Evolutionary conservation across 2,797 vertebrate species (phyloP).

Genomic region (Intellagama lesueurii): DNA sequence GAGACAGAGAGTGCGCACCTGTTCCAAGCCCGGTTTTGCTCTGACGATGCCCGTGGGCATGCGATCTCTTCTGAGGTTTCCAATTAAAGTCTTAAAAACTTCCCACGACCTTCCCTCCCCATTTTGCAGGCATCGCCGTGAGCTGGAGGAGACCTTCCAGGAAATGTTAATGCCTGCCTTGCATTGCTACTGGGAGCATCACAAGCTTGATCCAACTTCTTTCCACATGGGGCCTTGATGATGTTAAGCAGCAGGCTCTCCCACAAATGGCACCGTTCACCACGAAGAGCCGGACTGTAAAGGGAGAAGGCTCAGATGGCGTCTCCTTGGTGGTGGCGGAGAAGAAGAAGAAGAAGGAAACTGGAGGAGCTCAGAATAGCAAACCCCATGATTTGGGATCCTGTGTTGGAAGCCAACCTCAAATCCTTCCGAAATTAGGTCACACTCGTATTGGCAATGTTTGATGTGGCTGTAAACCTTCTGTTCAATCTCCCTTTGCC

Average conservation of each 20-base stretch:
- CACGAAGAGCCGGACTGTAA: not conserved
- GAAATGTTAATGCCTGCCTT: not conserved
- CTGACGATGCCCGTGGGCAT: not conserved
- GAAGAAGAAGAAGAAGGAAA: no score
- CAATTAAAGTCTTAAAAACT: not conserved
- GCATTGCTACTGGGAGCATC: not conserved
- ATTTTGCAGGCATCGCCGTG: not conserved
- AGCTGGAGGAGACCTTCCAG: not conserved
- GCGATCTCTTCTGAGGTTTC: not conserved
- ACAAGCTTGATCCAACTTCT: not conserved
- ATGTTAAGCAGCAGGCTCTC: not conserved
- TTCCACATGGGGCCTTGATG: not conserved
- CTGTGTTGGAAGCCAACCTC: no score
- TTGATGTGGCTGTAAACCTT: no score
- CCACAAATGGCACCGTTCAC: not conserved
- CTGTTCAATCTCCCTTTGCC: no score
- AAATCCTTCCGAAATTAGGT: no score
- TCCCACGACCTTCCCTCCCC: not conserved
- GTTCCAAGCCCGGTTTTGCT: not conserved
- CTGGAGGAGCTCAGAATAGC: rapidly evolving
- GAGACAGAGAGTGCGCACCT: no score
- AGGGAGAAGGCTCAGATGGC: not conserved
- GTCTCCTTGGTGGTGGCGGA: not conserved
- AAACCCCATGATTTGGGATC: not conserved
- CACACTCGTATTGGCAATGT: no score